Evolutionary conservation across 2,113 vertebrate species (phyloP), one percentile per base, ranked within the genome.

Genomic region (Siniperca knerii): DNA sequence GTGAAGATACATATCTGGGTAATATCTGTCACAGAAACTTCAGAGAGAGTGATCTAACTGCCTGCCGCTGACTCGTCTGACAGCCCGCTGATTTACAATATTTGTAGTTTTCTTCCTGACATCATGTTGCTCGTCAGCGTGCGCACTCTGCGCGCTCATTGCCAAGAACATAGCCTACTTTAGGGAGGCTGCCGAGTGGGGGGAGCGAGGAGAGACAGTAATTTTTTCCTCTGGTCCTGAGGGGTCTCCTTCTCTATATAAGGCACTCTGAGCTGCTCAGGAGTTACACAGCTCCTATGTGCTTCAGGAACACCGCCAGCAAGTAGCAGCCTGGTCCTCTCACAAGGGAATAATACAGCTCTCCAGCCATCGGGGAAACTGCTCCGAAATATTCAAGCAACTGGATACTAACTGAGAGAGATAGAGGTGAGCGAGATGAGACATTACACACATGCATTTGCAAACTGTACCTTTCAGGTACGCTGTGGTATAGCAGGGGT

Each of bases 221-320:
- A 62, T 81, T 73, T 79, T 91, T 93, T 88, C 77, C 85, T 62
- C 75, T 80, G 70, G 48, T 87, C 84, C 85, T 85, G 55, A 90
- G 84, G 87, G 91, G 89, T 94, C 93, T 94, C 92, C 91, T 89
- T 92, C 91, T 92, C 94, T 96, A 96, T 96, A 96, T 95, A 96
- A 96, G 94, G 94, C 90, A 10, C 88, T 85, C 79, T 20, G 87
- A 83, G 87, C 64, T 70, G 86, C 88, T 69, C 79, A 52, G 77
- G 29, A 90, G 77, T 79, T 46, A 78, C 89, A 88, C 87, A 90
- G 89, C 77, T 89, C 69, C 82, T 80, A 18, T 86, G 84, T 37
- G 76, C 86, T 68, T n/a, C 85, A 89, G 85, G 83, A 89, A 76
- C 77, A 48, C 37, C 69, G 89, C 87, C 92, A 93, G 76, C 84